Evolutionary conservation across 2,113 vertebrate species (phyloP), one percentile per base, ranked within the genome.

Genomic region (Alouatta palliata): DNA sequence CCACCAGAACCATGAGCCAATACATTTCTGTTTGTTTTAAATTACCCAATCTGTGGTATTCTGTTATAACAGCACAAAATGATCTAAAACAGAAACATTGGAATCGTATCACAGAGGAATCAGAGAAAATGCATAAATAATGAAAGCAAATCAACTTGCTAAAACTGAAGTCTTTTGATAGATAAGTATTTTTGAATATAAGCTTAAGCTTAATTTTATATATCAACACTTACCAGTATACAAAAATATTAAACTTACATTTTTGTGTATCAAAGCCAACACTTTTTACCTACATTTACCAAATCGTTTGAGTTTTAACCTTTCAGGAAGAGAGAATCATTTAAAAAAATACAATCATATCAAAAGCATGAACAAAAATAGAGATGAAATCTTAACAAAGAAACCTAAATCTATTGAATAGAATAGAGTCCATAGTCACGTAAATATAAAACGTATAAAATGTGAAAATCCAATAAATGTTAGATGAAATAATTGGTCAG

Each of bases 401-500:
- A 88, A 76, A 81, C 0, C 12, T 49, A 94, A 94, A 75, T 1
- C 8, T 43, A 76, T 43, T 66, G 5, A 86, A 16, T 3, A 71
- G 49, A 90, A 80, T 54, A 37, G 43, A 77, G 4, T 35, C 25
- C 1, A n/a, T 17, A 43, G 32, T 93, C 43, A 86, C 16, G 75
- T 25, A 88, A 90, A 73, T 35, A 76, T 80, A 77, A 81, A 54
- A 5, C 27, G 86, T 93, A 76, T 87, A 77, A 81, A 54, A 5
- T 32, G 86, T 91, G 47, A 54, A 94, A 93, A 68, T 49, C 3
- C 9, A 84, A 76, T 66, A 79, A 75, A 58, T 64, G 49, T 23
- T 37, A 5, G 54, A 45, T 68, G 30, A 96, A 91, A 91, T 89
- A 86, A 91, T 35, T 88, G 32, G 25, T 73, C 12, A 85, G n/a